phyloP scores from a whole-genome alignment of 2,797 vertebrate species.

The Tinamus major region DNA sequence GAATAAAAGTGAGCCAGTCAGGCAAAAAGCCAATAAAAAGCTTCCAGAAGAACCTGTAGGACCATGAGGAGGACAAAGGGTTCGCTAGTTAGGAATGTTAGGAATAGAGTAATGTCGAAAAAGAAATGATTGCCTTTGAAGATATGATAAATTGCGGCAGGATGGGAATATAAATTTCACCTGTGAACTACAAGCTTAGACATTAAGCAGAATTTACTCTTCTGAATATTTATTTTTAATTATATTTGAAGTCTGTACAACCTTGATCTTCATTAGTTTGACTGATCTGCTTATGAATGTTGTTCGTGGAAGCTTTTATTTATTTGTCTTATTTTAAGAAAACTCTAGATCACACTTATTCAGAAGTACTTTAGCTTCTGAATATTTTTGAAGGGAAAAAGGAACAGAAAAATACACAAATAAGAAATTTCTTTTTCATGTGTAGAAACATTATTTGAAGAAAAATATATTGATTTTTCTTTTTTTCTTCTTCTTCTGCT shows the following conservation, averaged over 20 bases:
- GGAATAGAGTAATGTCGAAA: neutral
- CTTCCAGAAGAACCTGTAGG: neutral
- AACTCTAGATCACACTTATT: neutral
- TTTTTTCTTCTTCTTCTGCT: neutral
- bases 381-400: neutral
- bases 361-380: neutral
- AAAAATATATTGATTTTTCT: neutral
- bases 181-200: neutral
- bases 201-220: neutral
- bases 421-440: neutral
- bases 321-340: neutral
- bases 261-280: neutral
- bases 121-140: rapidly evolving
- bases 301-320: neutral
- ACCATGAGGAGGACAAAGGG: neutral
- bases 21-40: neutral
- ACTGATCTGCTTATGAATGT: neutral
- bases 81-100: neutral
- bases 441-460: neutral
- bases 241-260: neutral
- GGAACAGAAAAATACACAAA: neutral
- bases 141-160: neutral
- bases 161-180: neutral
- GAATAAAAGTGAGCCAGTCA: neutral
- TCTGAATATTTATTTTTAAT: neutral